Evolutionary conservation across 1,140 invertebrate species (phyloP), one percentile per base, ranked within the genome.

Genomic region (Pogonomyrmex barbatus): DNA sequence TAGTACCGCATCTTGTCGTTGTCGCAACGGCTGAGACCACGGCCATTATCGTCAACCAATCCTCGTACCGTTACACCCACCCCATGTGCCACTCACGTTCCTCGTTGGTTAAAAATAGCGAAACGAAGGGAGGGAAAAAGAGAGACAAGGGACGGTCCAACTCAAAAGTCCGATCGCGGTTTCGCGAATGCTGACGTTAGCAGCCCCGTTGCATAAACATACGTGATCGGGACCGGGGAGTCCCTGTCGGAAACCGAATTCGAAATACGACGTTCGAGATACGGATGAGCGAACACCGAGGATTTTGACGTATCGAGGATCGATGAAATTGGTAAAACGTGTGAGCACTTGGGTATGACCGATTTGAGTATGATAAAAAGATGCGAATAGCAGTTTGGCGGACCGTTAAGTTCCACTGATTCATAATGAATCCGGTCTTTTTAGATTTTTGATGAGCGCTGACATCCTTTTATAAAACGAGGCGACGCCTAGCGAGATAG

Each of bases 201-300:
- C 54, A 60, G 24, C 12, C 24, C 3, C 45, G 42, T 73, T 83
- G 68, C 79, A 73, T 83, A 83, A 73, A 75, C 54, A 83, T 83
- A 73, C 67, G 67, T 54, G 67, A 82, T 54, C 47, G 5, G 67
- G n/a, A 24, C 33, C 36, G 50, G n/a, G n/a, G n/a, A 4, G 24
- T 24, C 12, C 24, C 47, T 30, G n/a, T 56, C 30, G 42, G 17
- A 2, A 2, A 24, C 6, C 42, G 52, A 75, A 83, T 83, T 83
- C 30, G 67, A 47, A 71, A 71, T 82, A 52, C 52, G n/a, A 36
- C 67, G 14, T 36, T 60, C 30, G 45, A 47, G n/a, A 71, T 39
- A 36, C 33, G 47, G 5, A 17, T 42, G 54, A 30, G 56, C 60
- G 60, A 70, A 56, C 65, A 70, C 60, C 4, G 39, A 6, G 24